phyloP scores from a whole-genome alignment of 2,888 invertebrate species.

The Agapostemon virescens region DNA sequence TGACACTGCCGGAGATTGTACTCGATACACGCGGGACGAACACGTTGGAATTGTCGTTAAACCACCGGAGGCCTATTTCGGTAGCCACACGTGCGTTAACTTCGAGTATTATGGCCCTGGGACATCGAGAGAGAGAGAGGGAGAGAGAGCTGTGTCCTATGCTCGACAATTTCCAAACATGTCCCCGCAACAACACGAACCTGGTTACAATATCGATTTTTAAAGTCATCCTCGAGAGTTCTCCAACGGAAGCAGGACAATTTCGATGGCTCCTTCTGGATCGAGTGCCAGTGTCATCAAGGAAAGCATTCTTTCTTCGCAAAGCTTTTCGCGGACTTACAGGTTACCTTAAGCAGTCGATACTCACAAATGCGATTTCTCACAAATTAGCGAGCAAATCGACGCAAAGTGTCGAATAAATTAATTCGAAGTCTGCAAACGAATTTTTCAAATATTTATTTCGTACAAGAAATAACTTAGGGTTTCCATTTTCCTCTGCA shows the following conservation, averaged over 20 bases:
- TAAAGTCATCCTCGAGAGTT: not conserved
- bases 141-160: constrained; percentile 17
- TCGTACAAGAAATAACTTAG: no score
- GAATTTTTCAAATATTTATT: no score
- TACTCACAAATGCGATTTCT: no score
- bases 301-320: no score
- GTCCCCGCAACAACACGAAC: constrained; percentile 31
- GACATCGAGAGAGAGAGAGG: constrained; percentile 31
- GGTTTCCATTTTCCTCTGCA: no score
- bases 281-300: no score
- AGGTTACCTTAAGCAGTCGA: no score
- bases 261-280: not conserved
- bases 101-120: constrained; percentile 50
- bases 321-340: no score
- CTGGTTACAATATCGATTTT: constrained; percentile 39
- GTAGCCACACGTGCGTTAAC: constrained; percentile 45
- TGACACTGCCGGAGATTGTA: constrained; percentile 42
- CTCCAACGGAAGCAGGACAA: not conserved
- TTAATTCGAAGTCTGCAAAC: no score
- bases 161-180: constrained; percentile 39
- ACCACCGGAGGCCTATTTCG: constrained; percentile 57
- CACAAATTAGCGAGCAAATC: no score
- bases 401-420: no score
- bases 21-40: constrained; percentile 22
- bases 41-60: constrained; percentile 45